These are phyloP conservation scores for Chloroceryle aenea DNA, from an alignment of 2,113 vertebrate species.

Conservation along the genomic window DNA sequence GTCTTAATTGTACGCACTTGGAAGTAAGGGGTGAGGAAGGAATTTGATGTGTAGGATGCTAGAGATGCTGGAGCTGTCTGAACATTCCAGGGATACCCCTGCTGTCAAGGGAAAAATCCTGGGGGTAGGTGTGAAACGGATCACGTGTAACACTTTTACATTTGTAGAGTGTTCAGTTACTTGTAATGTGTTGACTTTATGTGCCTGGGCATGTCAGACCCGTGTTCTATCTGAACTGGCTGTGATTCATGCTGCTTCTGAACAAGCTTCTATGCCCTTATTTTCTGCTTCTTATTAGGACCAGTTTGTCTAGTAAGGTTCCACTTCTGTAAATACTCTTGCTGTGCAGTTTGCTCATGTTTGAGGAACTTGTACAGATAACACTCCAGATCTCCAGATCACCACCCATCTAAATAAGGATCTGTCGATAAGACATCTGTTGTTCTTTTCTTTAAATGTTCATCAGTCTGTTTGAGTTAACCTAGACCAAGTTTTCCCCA, in stretches of 20 bases:
- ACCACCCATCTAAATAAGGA: rapidly evolving
- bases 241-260: background rate
- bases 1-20: background rate
- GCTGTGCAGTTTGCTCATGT: background rate
- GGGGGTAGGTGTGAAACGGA: no score
- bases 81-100: background rate
- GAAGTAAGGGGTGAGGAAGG: background rate
- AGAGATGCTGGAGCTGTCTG: background rate
- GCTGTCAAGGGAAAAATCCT: background rate
- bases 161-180: background rate
- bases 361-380: background rate
- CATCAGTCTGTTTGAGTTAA: background rate
- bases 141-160: rapidly evolving
- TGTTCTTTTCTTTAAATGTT: background rate
- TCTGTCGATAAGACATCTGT: background rate
- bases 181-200: background rate
- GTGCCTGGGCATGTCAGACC: background rate
- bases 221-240: background rate
- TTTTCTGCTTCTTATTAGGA: background rate
- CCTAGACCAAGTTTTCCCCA: background rate
- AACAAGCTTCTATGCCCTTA: background rate
- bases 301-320: background rate
- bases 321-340: background rate
- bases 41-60: background rate
- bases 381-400: background rate